Percentiles rank a stretch among this genome's conserved stretches.
phyloP scores from a whole-genome alignment of 2,797 vertebrate species.

The Neosilurus mollespiculum region DNA sequence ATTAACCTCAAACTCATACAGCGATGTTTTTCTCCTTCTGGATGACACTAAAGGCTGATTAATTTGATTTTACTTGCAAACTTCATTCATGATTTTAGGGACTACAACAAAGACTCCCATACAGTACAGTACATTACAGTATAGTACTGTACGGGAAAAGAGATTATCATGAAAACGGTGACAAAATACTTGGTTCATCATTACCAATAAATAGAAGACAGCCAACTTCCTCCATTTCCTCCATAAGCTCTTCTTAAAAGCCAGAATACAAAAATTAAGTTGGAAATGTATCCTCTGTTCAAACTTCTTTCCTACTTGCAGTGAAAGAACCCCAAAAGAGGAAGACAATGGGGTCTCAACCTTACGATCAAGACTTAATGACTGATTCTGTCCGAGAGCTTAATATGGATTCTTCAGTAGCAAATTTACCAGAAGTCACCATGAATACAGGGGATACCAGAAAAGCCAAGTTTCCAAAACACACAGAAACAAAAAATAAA shows the following conservation, averaged over 20 bases:
- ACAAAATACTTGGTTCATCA: slow-evolving; percentile 1
- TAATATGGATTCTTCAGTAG: not conserved
- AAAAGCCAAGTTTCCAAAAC: not conserved
- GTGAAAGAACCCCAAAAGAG: slow-evolving; percentile 4
- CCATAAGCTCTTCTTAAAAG: not conserved
- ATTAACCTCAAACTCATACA: slow-evolving; percentile 21
- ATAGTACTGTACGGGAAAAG: not conserved
- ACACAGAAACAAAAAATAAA: slow-evolving; percentile 30
- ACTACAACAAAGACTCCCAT: slow-evolving; percentile 16
- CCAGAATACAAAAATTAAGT: not conserved
- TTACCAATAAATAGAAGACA: not conserved
- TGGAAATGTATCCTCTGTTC: not conserved
- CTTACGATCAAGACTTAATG: slow-evolving; percentile 4
- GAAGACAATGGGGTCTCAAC: not conserved
- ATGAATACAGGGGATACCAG: not conserved
- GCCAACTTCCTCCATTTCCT: not conserved
- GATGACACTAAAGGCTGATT: not conserved
- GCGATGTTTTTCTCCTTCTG: slow-evolving; percentile 13
- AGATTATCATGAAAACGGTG: slow-evolving; percentile 11
- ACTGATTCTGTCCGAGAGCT: not conserved
- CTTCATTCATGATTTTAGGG: slow-evolving; percentile 63
- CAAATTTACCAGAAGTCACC: not conserved
- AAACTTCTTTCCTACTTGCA: not conserved
- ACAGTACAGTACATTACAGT: not conserved
- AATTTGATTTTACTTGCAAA: slow-evolving; percentile 55